These are phyloP conservation scores for Mactromeris polynyma DNA, from an alignment of 2,888 invertebrate species.

Conservation along the genomic window DNA sequence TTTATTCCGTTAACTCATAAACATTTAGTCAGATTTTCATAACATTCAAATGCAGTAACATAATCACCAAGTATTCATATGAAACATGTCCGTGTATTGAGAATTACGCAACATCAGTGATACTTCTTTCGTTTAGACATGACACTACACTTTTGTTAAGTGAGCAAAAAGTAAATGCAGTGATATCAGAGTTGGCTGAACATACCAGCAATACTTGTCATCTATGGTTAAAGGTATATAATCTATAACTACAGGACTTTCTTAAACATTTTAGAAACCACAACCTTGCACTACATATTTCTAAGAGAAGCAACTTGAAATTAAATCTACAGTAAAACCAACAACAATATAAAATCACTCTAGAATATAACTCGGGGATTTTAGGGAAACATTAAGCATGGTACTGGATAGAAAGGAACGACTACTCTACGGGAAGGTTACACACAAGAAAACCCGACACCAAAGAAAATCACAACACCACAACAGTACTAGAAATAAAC, in stretches of 20 bases:
- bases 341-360: neutral
- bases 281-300: neutral
- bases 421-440: neutral
- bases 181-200: neutral
- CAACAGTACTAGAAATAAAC: neutral
- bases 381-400: neutral
- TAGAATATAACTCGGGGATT: neutral
- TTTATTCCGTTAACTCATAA: neutral
- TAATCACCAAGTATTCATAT: neutral
- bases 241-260: neutral
- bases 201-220: neutral
- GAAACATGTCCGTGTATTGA: neutral
- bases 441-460: constrained; percentile 14
- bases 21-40: neutral
- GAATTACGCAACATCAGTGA: neutral
- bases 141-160: neutral
- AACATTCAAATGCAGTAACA: neutral
- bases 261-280: constrained; percentile 5
- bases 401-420: neutral
- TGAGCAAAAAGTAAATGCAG: neutral
- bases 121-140: neutral
- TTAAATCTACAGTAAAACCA: neutral
- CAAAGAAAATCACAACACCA: constrained; percentile 1
- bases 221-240: neutral
- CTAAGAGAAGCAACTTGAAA: neutral